These are phyloP conservation scores for Neogobius melanostomus DNA, from an alignment of 2,113 vertebrate species.

Conservation along the genomic window DNA sequence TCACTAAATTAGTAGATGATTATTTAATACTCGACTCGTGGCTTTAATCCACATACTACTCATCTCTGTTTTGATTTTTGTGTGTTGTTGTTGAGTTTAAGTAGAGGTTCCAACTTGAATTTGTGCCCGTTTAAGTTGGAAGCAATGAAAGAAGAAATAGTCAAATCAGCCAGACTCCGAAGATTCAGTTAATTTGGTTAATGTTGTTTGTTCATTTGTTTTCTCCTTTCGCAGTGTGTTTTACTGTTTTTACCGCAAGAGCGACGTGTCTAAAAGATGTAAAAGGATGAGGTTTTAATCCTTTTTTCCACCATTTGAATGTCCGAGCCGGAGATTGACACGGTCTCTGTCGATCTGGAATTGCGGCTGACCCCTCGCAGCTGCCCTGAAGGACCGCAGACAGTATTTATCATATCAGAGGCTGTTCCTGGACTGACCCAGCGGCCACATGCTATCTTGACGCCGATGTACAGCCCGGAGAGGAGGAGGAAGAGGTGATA, in stretches of 20 bases:
- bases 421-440: constrained; percentile 59
- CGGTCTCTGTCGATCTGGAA: constrained; percentile 63
- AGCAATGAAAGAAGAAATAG: no score
- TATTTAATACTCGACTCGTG: no score
- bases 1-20: no score
- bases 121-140: no score
- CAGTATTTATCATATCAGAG: constrained; percentile 68
- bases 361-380: constrained; percentile 65
- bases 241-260: background rate
- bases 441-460: constrained; percentile 49
- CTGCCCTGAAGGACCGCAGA: constrained; percentile 65
- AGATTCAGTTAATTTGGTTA: no score
- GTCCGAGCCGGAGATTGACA: constrained; percentile 73
- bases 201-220: no score
- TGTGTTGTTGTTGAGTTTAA: no score
- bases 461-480: constrained; percentile 42
- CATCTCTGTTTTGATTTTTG: no score
- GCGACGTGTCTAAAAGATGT: constrained; percentile 49
- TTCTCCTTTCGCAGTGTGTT: no score
- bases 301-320: constrained; percentile 77
- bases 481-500: constrained; percentile 54
- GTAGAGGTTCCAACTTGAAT: no score
- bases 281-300: constrained; percentile 82
- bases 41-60: no score
- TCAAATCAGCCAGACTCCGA: no score